Evolutionary conservation across 2,888 invertebrate genomes (phyloP).

Genomic region (Trichogramma evanescens): DNA sequence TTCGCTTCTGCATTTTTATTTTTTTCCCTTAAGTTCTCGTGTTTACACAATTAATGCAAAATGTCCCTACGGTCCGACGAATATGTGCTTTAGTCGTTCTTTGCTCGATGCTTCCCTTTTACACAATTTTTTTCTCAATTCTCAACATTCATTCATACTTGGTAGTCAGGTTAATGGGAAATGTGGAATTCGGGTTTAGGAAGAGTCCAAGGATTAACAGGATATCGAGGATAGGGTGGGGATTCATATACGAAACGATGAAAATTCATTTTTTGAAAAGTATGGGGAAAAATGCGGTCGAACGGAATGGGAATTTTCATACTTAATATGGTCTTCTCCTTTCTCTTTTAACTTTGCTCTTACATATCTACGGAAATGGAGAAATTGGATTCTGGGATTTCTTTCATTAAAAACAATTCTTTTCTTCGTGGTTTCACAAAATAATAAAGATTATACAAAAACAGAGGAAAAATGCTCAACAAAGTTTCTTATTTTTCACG

Average conservation of each 20-base stretch:
- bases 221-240: constrained; percentile 21
- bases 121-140: constrained; percentile 28
- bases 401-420: background rate
- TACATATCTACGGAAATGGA: constrained; percentile 2
- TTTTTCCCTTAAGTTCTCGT: constrained; percentile 36
- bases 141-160: constrained; percentile 43
- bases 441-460: background rate
- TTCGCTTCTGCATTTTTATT: constrained; percentile 38
- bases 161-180: constrained; percentile 33
- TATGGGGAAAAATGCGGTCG: constrained; percentile 24
- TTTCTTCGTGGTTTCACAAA: constrained; percentile 3
- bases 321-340: constrained; percentile 9
- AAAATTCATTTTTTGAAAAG: constrained; percentile 15
- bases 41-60: constrained; percentile 46
- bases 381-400: constrained; percentile 6
- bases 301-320: constrained; percentile 22
- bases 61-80: constrained; percentile 46
- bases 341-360: constrained; percentile 10
- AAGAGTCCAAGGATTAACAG: background rate
- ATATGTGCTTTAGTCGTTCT: constrained; percentile 42
- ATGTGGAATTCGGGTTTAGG: constrained; percentile 13
- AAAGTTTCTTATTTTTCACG: background rate
- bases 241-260: constrained; percentile 8
- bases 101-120: constrained; percentile 37
- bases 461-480: constrained; percentile 3